Conservation (phyloP, 2,797 vertebrate genomes). For the Dromococcyx pavoninus region DNA sequence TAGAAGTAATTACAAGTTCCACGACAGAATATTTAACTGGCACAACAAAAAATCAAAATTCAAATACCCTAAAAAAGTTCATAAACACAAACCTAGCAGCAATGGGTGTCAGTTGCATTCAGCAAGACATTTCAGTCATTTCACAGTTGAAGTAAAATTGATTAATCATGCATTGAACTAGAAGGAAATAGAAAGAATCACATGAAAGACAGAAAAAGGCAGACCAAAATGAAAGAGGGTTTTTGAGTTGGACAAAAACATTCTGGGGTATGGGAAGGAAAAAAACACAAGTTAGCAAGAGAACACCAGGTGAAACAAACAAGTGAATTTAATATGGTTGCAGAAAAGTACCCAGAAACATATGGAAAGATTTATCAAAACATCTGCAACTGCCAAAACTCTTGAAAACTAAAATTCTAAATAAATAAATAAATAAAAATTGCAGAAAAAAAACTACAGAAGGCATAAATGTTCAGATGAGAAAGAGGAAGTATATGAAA, state of each 20-base stretch:
- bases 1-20: neutral
- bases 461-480: neutral
- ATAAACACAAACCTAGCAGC: neutral
- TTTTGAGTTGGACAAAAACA: neutral
- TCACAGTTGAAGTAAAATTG: slow-evolving; percentile 4
- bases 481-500: neutral
- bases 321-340: neutral
- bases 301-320: neutral
- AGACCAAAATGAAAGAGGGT: neutral
- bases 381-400: neutral
- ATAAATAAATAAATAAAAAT: neutral
- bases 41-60: neutral
- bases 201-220: neutral
- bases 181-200: neutral
- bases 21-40: neutral
- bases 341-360: neutral
- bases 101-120: neutral
- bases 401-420: neutral
- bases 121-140: neutral
- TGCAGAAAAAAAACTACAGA: neutral
- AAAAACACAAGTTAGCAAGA: neutral
- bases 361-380: neutral
- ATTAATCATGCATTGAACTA: neutral
- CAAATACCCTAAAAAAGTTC: slow-evolving; percentile 19
- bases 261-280: neutral